Evolutionary conservation across 2,797 vertebrate species (phyloP).

Genomic region (Melanotaenia trifasciata): DNA sequence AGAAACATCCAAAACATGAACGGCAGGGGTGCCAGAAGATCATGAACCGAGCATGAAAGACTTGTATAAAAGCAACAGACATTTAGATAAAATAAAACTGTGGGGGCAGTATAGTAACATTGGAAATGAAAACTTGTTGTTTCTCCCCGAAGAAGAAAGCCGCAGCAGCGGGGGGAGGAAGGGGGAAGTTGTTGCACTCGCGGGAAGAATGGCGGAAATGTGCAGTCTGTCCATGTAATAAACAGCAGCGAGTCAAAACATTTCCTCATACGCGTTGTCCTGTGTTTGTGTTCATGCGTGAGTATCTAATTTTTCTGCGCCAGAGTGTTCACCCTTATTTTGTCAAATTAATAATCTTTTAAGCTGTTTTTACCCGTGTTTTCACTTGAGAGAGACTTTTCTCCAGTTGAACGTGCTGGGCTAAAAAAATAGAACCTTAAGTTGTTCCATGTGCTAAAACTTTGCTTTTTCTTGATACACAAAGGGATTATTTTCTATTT

Average conservation of each 20-base stretch:
- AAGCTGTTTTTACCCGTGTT: slow-evolving; percentile 4
- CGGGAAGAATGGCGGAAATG: slow-evolving; percentile 78
- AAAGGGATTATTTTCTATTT: background rate
- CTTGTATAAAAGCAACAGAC: no score
- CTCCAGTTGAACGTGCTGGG: slow-evolving; percentile 20
- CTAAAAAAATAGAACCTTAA: slow-evolving; percentile 8
- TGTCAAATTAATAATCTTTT: background rate
- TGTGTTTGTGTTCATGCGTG: slow-evolving; percentile 8
- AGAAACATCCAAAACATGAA: background rate
- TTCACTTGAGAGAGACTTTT: background rate
- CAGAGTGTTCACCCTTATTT: no score
- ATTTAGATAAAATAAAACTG: background rate
- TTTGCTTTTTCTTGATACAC: background rate
- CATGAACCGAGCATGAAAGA: no score
- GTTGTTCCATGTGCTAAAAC: background rate
- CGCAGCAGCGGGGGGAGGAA: slow-evolving; percentile 15
- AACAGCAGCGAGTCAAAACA: slow-evolving; percentile 19
- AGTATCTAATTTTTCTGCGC: slow-evolving; percentile 16
- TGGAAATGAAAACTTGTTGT: background rate
- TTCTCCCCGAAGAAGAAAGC: background rate
- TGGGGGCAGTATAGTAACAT: background rate
- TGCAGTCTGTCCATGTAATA: slow-evolving; percentile 6
- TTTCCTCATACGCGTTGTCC: background rate
- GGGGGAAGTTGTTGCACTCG: slow-evolving; percentile 35
- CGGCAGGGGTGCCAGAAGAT: no score